A percentile compares a stretch with the other conserved stretches of the same genome.
phyloP scores from a whole-genome alignment of 1,140 invertebrate genomes.

The Papilio helenus region DNA sequence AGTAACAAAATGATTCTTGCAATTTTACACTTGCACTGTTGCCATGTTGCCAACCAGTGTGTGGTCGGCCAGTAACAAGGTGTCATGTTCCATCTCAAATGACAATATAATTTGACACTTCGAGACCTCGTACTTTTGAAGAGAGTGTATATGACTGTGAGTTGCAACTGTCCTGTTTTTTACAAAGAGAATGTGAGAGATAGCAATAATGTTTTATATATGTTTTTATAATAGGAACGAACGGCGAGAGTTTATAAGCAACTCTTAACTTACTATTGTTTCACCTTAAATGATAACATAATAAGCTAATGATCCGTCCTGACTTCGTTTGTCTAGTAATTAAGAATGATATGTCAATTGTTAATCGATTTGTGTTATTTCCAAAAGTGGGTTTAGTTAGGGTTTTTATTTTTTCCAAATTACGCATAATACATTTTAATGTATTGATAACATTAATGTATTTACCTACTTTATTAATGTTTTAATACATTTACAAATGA shows the following conservation, averaged over 20 bases:
- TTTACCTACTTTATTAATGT: neutral
- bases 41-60: neutral
- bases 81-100: neutral
- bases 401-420: neutral
- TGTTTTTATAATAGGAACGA: neutral
- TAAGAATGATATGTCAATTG: no score
- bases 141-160: no score
- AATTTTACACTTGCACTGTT: slow-evolving; percentile 6
- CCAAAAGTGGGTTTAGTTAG: no score
- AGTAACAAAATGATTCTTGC: neutral
- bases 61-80: neutral
- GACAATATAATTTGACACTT: neutral
- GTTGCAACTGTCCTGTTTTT: no score
- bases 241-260: neutral
- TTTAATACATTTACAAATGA: neutral
- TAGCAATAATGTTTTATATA: no score
- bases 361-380: no score
- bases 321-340: neutral
- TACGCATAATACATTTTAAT: neutral
- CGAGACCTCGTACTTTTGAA: neutral
- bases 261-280: neutral
- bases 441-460: neutral
- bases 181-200: no score
- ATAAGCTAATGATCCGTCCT: neutral
- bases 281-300: neutral